phyloP scores from a whole-genome alignment of 1,140 invertebrate species.

The Conus ventricosus region DNA sequence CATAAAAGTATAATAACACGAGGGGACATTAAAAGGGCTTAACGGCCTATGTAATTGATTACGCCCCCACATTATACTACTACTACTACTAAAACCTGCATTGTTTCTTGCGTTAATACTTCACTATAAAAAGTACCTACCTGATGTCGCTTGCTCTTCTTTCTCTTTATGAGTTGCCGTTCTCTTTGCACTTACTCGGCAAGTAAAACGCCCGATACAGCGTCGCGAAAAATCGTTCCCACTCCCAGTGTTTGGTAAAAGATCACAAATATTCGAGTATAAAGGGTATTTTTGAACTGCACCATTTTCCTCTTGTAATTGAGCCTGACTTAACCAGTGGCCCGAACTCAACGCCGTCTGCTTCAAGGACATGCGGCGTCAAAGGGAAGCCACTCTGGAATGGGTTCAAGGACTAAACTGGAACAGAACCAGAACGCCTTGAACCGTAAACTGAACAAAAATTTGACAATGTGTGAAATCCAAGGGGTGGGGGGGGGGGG shows the following conservation, averaged over 20 bases:
- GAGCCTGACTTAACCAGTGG: neutral
- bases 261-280: slow-evolving; percentile 29
- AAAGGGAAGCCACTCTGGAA: neutral
- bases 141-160: no score
- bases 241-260: slow-evolving; percentile 1
- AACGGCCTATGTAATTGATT: no score
- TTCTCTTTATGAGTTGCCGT: neutral
- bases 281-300: neutral
- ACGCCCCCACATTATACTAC: no score
- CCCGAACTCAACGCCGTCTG: neutral
- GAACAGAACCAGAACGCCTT: neutral
- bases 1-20: no score
- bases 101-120: no score
- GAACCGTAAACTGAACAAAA: neutral
- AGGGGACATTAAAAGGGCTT: no score
- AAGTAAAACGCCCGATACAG: slow-evolving; percentile 25
- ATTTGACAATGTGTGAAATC: no score
- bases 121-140: no score
- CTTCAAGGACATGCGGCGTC: neutral
- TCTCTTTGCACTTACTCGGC: slow-evolving; percentile 27
- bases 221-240: slow-evolving; percentile 13
- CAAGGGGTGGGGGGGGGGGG: no score
- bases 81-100: no score
- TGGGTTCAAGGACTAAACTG: neutral
- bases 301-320: neutral